Base-by-base conservation (phyloP, 2,888 invertebrate species). In the Aleiodes leptofemur region DNA sequence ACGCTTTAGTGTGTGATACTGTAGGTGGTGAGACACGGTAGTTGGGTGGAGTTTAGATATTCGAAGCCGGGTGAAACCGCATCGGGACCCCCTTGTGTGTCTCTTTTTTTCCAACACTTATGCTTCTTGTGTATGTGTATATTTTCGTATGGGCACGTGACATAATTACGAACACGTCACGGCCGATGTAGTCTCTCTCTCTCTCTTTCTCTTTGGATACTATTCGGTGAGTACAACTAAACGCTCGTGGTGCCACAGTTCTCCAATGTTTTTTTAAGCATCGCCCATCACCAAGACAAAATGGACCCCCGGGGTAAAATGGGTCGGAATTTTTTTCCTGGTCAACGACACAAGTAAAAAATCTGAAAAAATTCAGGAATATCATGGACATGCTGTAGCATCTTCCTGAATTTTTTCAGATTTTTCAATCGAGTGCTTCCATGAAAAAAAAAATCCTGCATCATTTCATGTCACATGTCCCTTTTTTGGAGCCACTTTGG, bases 101-200 rank as follows among this genome's bases (percentile, higher is more conserved):
- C 51, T 56, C 23, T 23, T 2, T 1, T 1, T 23, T 69, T n/a
- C 61, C 38, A 34, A 61, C 34, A 61, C 61, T 23, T 23, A 23
- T 23, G 23, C 23, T 38, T 61, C 74, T 69, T 51, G 16, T 11
- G 13, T 64, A 43, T 16, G 43, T 38, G n/a, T 64, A 43, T 9
- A 64, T 38, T 13, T 34, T 69, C 56, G 66, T 56, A 57, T 51
- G 77, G 76, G 75, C 81, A 81, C 81, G 81, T 79, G 81, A 80
- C 79, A 77, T 80, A 77, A 80, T 79, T 81, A 81, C 53, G 48
- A 43, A 61, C 59, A 53, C 68, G 69, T 72, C 72, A 75, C 38
- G 57, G 50, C 59, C 57, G 57, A 75, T 75, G 68, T 56, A 66
- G 51, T 14, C 14, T 16, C 6, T 14, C 9, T 14, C 13, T 14